Evolutionary conservation across 2,113 vertebrate genomes (phyloP), one percentile per base, ranked within the genome.

Genomic region (Pardalotus punctatus): DNA sequence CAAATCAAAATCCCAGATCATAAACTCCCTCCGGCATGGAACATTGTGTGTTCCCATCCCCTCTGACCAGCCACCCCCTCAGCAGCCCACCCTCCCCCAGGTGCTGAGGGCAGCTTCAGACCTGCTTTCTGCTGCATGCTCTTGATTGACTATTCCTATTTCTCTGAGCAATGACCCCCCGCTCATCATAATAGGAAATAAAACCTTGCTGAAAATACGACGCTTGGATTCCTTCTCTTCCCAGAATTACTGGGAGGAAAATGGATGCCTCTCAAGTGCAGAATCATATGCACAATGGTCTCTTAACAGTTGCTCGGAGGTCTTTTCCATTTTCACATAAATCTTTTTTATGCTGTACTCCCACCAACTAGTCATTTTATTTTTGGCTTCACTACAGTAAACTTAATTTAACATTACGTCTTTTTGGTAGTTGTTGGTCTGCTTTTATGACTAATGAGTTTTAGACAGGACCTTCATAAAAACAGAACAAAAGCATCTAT

Each of bases 331-430:
- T 96, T 93, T 83, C 90, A 93, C 47, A 83, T 94, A 88, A 96
- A 94, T 96, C 93, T 93, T 56, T 84, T 95, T 93, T 83, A 95
- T 96, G 88, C 35, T 88, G 31, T 57, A 90, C 86, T 96, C 92
- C 93, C 66, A 96, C 88, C 29, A 36, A 81, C 56, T 56, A 95
- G 82, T 71, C 85, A 90, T 95, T 95, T 94, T 95, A 88, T 93
- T 95, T 95, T 90, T 93, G 90, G 90, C 85, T 96, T 93, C 92
- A 92, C 82, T 94, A 92, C 80, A 95, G 93, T 96, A 94, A 96
- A 95, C 82, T 85, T 95, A 94, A 97, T 91, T 94, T 93, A 95
- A 87, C 71, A 91, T 85, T 66, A 93, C 0, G 0, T 65, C 58
- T 79, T 90, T 84, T 95, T 88, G 67, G 87, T 95, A 78, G 87